Conservation (phyloP, 1,140 invertebrate genomes). For the Drosophila ficusphila region DNA sequence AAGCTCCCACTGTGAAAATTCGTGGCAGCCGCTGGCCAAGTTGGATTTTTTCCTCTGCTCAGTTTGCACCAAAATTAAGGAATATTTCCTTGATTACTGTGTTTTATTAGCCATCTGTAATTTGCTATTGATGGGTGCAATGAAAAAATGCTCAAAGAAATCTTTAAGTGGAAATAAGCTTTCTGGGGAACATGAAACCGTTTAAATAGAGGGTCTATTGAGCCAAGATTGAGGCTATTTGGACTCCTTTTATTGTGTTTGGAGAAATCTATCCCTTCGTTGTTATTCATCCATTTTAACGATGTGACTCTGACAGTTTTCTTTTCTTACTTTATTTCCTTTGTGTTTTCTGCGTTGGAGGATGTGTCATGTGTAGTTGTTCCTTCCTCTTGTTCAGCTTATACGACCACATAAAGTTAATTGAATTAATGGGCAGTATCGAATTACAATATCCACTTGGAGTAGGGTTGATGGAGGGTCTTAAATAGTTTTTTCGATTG, state of each 20-base stretch:
- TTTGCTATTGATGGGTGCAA: neutral
- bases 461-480: neutral
- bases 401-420: conserved; percentile 45
- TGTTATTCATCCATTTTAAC: conserved; percentile 38
- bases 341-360: conserved; percentile 8
- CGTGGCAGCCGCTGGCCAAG: conserved; percentile 4
- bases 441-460: conserved; percentile 27
- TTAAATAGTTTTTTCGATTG: neutral
- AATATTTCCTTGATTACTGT: conserved; percentile 30
- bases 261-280: conserved; percentile 50
- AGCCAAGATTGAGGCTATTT: neutral
- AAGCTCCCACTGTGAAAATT: conserved; percentile 41
- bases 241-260: conserved; percentile 11
- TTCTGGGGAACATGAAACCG: conserved; percentile 30
- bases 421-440: conserved; percentile 70
- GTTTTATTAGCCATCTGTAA: conserved; percentile 42
- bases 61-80: conserved; percentile 35
- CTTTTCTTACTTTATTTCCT: neutral
- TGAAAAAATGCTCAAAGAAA: neutral
- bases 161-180: neutral
- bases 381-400: neutral
- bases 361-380: conserved; percentile 5
- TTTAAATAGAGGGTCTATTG: conserved; percentile 1
- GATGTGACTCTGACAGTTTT: conserved; percentile 44
- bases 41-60: neutral